Base-by-base conservation (phyloP, 1,140 invertebrate genomes). In the Drosophila sucinea region DNA sequence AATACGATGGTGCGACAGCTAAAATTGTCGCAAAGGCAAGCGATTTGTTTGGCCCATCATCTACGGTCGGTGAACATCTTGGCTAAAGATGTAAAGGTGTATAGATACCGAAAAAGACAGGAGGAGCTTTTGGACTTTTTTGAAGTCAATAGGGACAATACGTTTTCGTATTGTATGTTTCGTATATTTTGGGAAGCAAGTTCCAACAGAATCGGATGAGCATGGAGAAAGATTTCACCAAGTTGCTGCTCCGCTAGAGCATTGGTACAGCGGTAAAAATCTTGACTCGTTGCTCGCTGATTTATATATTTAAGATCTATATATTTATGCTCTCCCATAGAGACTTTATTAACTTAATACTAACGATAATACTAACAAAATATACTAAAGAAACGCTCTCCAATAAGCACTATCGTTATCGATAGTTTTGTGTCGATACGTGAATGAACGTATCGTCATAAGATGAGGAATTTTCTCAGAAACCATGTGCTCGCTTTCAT, bases 21-120 rank as follows among this genome's bases (percentile, higher is more conserved):
- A 2, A 51, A 51, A 51, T 51, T 47, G 44, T 47, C 44, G 44
- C 44, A 47, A 47, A 47, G 44, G 44, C 17, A 47, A 47, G 11
- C 44, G 5, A 47, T 47, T 17, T 47, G 44, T 47, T 47, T 47
- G 17, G 4, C 41, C 2, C 41, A 47, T 23, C 44, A 51, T 51
- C 6, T 51, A 7, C 44, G 44, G 25, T 51, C 44, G 3, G 23
- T 51, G 10, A 27, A 51, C 44, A 23, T 27, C 7, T 51, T 27
- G 17, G 23, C 44, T 1, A 44, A 44, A n/a, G 40, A 44, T 17
- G 44, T 47, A 47, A 47, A 47, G 4, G 44, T 47, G 6, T 47
- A 47, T 11, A 17, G 44, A 3, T 47, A 47, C 11, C 44, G 17
- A 6, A 51, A 51, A 6, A 51, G 47, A 23, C 47, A 51, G n/a